These are phyloP conservation scores for Ceyx erithaca DNA, from an alignment of 2,797 vertebrate genomes.

Conservation along the genomic window DNA sequence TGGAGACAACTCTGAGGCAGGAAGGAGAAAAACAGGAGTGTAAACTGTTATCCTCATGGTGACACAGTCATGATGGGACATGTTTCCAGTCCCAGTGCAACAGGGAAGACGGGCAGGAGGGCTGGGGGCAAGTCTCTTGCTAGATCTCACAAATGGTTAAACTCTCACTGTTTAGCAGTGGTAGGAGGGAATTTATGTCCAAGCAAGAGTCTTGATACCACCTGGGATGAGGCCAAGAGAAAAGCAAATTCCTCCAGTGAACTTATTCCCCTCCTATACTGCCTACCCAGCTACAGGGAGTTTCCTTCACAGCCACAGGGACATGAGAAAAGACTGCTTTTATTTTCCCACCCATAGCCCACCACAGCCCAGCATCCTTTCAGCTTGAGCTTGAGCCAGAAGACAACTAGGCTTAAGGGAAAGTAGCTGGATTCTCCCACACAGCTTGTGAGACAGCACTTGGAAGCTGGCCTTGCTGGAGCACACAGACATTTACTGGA, in stretches of 20 bases:
- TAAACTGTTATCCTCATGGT: not conserved
- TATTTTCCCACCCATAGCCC: constrained; percentile 3
- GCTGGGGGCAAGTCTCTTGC: not conserved
- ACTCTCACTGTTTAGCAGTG: not conserved
- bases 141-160: not conserved
- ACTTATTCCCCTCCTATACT: not conserved
- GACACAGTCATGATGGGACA: not conserved
- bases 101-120: not conserved
- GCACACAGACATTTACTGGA: not conserved
- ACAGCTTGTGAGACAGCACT: not conserved
- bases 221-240: constrained; percentile 11
- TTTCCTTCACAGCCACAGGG: not conserved
- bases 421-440: not conserved
- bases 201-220: not conserved
- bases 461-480: not conserved
- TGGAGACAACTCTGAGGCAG: not conserved
- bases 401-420: not conserved
- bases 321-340: constrained; percentile 24
- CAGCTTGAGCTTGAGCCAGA: not conserved
- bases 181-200: not conserved
- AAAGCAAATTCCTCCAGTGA: constrained; percentile 25
- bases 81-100: not conserved
- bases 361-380: not conserved
- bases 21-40: not conserved
- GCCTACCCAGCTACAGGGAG: not conserved